Base-by-base conservation (phyloP, 2,113 vertebrate species). In the Raja brachyura region DNA sequence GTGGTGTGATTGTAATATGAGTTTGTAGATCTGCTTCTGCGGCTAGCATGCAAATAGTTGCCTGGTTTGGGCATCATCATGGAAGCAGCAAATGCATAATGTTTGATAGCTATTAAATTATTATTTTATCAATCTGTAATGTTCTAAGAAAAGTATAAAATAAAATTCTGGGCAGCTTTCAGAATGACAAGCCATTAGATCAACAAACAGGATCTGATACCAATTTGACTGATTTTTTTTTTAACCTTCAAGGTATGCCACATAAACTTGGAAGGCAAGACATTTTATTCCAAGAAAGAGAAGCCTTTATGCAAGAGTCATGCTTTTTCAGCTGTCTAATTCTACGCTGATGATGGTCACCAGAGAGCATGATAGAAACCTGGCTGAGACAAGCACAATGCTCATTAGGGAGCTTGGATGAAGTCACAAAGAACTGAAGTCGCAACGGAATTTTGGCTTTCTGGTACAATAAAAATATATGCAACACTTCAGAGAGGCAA, bases 261-360 rank as follows among this genome's bases (percentile, higher is more conserved):
- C 95, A 97, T 98, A 95, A 99, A 99, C 96, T 96, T 99, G 96
- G 99, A 99, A 97, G 99, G 99, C 94, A 99, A 99, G 96, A 99
- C 99, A 0, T 99, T 99, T 97, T 99, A 98, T 95, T 99, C 98
- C 93, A 99, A 99, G 97, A 99, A 99, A 96, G 98, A 99, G 96
- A 99, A 99, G 96, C 99, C 99, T 0, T 97, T 99, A 94, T 99
- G 99, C 97, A 99, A 99, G 97, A 98, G 97, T 96, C 99, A 99
- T 0, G 99, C 99, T 94, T 99, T 99, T 94, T 98, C 99, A 94
- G 97, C 98, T 0, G 97, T 99, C 94, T 99, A 92, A 68, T 73
- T 39, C 68, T 25, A 5, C 66, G 48, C 39, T 92, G 68, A 70
- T 70, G 68, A 68, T 16, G 22, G 54, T 70, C 0, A 25, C 90